These are phyloP conservation scores for Lates calcarifer DNA, from an alignment of 2,113 vertebrate species.

Conservation along the genomic window DNA sequence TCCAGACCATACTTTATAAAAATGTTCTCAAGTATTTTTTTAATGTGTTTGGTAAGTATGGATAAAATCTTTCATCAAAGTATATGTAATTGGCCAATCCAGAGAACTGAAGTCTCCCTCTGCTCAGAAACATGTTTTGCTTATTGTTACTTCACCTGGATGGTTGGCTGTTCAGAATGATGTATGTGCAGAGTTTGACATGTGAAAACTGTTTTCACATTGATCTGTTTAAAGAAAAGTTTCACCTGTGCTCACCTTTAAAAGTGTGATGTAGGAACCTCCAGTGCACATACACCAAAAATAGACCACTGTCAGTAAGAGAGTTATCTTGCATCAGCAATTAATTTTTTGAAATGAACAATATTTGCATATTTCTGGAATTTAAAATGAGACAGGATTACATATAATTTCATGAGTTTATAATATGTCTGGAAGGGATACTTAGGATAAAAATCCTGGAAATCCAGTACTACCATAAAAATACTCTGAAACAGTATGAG, in stretches of 20 bases:
- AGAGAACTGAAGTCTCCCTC: neutral
- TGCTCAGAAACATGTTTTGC: neutral
- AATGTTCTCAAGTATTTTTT: neutral
- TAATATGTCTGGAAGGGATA: constrained; percentile 7
- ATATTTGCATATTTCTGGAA: neutral
- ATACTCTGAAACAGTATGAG: neutral
- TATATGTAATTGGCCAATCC: neutral
- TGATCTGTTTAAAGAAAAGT: neutral
- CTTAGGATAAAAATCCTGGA: neutral
- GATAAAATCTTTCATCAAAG: neutral
- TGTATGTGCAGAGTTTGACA: neutral
- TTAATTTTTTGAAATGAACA: neutral
- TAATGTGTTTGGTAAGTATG: no score
- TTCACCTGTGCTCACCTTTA: no score
- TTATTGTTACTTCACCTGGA: neutral
- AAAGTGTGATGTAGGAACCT: no score
- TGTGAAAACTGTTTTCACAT: no score
- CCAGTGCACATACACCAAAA: no score
- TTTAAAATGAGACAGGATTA: neutral
- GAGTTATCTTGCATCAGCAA: neutral
- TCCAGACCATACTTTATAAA: neutral
- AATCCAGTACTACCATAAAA: neutral
- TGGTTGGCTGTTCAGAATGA: neutral
- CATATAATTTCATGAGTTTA: neutral
- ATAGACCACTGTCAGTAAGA: neutral